A percentile compares a stretch with the other conserved stretches of the same genome.
Conservation (phyloP, 2,888 invertebrate genomes). For the Trichogramma evanescens region DNA sequence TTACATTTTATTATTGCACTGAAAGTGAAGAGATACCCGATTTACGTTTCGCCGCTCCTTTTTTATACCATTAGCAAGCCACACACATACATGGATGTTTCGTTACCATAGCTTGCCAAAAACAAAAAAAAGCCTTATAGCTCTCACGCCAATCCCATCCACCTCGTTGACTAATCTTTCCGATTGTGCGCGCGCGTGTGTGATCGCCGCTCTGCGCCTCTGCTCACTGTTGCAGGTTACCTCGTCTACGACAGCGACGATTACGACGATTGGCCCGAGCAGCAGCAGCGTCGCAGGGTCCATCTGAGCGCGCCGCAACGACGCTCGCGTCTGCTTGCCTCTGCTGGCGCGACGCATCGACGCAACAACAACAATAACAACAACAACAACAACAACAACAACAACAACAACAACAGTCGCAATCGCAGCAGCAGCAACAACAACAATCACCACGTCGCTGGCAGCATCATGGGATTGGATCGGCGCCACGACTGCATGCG, state of each 20-base stretch:
- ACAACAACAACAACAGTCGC: conserved; percentile 32
- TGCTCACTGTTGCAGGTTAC: conserved; percentile 38
- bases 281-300: background rate
- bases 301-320: conserved; percentile 34
- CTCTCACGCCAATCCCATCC: conserved; percentile 2
- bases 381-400: conserved; percentile 32
- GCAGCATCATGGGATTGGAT: conserved; percentile 29
- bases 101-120: no score
- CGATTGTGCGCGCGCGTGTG: no score
- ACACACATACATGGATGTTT: no score
- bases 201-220: background rate
- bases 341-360: conserved; percentile 32
- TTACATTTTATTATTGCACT: no score
- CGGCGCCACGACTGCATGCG: conserved; percentile 50
- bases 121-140: background rate
- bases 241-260: conserved; percentile 29
- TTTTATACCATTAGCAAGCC: no score
- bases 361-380: conserved; percentile 35
- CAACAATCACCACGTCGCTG: conserved; percentile 14
- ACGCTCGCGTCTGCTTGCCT: conserved; percentile 40
- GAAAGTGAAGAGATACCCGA: no score
- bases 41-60: no score
- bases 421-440: conserved; percentile 26
- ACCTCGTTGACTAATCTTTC: background rate
- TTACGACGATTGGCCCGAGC: background rate